Conservation (phyloP, 2,113 vertebrate genomes). For the Apus apus region DNA sequence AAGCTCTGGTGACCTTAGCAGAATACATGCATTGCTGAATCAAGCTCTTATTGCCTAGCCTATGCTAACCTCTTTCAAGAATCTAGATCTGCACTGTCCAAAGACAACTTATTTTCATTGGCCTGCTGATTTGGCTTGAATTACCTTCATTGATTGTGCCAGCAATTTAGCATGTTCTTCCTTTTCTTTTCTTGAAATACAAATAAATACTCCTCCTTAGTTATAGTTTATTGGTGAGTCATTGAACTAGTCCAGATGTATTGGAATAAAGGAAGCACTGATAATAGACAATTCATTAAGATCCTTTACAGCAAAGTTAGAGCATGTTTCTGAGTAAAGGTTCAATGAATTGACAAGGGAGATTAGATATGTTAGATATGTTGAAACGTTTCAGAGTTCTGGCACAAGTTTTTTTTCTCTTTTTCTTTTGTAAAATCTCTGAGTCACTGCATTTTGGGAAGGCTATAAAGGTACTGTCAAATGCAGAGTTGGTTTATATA, state of each 20-base stretch:
- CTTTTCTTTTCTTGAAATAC: neutral
- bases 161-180: slow-evolving; percentile 11
- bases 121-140: neutral
- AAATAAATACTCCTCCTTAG: neutral
- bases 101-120: slow-evolving; percentile 8
- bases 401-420: neutral
- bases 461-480: neutral
- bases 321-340: neutral
- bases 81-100: neutral
- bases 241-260: neutral
- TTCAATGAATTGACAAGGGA: neutral
- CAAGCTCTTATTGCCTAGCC: neutral
- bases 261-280: neutral
- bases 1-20: neutral
- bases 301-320: neutral
- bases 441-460: neutral
- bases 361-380: neutral
- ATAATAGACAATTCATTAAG: neutral
- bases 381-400: neutral
- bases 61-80: neutral
- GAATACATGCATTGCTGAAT: neutral
- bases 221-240: neutral
- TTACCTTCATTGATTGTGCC: neutral
- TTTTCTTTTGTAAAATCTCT: neutral
- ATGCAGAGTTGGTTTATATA: neutral